Percentiles rank a stretch among this genome's conserved stretches.
Conservation (phyloP, 2,888 invertebrate species). For the Drosophila monieri region DNA sequence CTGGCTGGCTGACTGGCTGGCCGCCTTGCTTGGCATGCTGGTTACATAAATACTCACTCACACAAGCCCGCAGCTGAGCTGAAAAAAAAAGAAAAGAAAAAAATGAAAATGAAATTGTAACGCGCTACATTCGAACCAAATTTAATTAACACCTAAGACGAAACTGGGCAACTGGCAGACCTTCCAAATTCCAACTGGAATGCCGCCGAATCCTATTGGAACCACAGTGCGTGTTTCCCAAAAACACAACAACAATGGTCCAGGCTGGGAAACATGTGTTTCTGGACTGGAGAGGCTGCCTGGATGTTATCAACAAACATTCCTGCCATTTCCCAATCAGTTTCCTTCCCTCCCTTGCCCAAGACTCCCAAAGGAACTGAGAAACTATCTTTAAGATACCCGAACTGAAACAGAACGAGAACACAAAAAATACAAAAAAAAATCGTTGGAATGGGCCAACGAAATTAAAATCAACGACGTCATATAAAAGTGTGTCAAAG, state of each 20-base stretch:
- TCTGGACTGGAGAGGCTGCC: no score
- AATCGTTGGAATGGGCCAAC: conserved; percentile 57
- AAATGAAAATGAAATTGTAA: conserved; percentile 38
- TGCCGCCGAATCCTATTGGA: conserved; percentile 32
- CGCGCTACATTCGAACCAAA: conserved; percentile 52
- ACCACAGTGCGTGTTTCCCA: background rate
- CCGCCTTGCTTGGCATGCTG: conserved; percentile 52
- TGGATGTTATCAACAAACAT: conserved; percentile 30
- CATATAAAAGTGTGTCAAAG: conserved; percentile 82
- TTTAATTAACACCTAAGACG: conserved; percentile 66
- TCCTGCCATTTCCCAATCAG: conserved; percentile 6
- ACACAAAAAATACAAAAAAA: conserved; percentile 12
- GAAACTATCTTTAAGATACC: background rate
- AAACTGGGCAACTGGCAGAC: conserved; percentile 12
- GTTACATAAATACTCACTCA: conserved; percentile 72
- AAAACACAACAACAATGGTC: conserved; percentile 9
- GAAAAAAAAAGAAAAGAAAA: conserved; percentile 27
- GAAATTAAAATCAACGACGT: conserved; percentile 80
- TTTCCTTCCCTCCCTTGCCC: conserved; percentile 4
- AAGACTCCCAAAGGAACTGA: background rate
- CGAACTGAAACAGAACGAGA: conserved; percentile 36
- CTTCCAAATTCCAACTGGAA: conserved; percentile 47
- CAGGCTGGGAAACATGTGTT: conserved; percentile 35
- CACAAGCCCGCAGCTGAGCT: conserved; percentile 7
- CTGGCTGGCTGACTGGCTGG: conserved; percentile 41